These are phyloP conservation scores for Paradoxurus hermaphroditus DNA, from an alignment of 2,113 vertebrate species.

Conservation along the genomic window DNA sequence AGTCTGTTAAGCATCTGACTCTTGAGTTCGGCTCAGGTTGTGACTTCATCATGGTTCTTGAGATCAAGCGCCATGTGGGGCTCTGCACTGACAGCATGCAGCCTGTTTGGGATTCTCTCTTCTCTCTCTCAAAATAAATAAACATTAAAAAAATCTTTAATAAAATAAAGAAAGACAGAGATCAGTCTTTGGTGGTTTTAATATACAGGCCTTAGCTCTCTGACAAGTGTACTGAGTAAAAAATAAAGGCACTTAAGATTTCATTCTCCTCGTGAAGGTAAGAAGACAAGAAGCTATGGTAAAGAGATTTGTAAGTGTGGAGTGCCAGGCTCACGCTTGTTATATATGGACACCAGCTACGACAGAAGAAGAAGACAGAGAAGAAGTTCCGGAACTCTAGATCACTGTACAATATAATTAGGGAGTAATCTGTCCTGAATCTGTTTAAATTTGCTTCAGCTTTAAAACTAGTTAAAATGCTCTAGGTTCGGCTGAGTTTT, in stretches of 20 bases:
- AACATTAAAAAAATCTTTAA: not conserved
- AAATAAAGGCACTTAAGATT: not conserved
- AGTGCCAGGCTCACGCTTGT: not conserved
- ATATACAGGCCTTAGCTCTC: not conserved
- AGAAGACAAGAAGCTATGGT: not conserved
- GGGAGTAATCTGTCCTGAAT: not conserved
- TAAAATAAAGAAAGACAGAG: not conserved
- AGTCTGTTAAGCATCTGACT: no score
- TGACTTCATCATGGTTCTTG: no score
- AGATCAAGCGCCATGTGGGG: no score
- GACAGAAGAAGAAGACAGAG: no score
- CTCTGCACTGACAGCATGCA: no score
- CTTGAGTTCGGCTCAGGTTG: no score
- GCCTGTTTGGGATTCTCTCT: no score
- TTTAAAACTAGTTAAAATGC: constrained; percentile 11
- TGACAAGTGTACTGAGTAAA: not conserved
- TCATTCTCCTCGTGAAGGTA: not conserved
- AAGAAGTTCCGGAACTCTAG: not conserved
- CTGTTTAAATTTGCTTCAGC: not conserved
- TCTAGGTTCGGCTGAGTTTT: not conserved
- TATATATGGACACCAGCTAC: not conserved
- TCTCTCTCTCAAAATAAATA: no score
- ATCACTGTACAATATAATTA: not conserved
- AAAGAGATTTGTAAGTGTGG: not conserved
- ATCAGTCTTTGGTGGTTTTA: not conserved